phyloP scores from a whole-genome alignment of 2,113 vertebrate genomes.

The Dunckerocampus dactyliophorus region DNA sequence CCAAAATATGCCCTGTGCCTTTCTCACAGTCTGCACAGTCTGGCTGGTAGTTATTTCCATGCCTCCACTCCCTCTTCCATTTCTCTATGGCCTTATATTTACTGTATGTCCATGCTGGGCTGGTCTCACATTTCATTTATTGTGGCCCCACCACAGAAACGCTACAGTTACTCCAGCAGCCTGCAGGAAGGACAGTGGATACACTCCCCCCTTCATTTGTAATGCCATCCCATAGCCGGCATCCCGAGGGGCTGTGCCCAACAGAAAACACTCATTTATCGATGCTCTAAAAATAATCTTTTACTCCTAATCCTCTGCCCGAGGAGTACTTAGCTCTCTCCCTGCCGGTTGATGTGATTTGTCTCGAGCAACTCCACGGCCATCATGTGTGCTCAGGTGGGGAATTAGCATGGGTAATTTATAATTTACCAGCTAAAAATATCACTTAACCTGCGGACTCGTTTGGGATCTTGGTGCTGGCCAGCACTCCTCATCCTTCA shows the following conservation, averaged over 20 bases:
- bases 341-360: conserved; percentile 33
- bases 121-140: conserved; percentile 32
- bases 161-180: conserved; percentile 43
- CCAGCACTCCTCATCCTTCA: conserved; percentile 56
- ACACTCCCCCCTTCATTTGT: conserved; percentile 39
- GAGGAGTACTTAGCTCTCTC: conserved; percentile 24
- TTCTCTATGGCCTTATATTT: conserved; percentile 29
- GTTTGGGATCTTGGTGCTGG: conserved; percentile 47
- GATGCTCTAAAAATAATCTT: conserved; percentile 44
- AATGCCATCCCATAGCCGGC: conserved; percentile 40
- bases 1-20: conserved; percentile 29
- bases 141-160: conserved; percentile 25
- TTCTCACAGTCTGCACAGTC: conserved; percentile 16
- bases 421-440: conserved; percentile 37
- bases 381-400: conserved; percentile 57
- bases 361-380: conserved; percentile 47
- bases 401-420: conserved; percentile 53
- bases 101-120: conserved; percentile 18
- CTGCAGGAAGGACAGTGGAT: conserved; percentile 47
- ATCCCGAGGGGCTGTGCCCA: conserved; percentile 4
- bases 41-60: conserved; percentile 23
- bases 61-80: conserved; percentile 19
- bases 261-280: conserved; percentile 13
- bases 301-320: conserved; percentile 26
- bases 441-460: conserved; percentile 22